A percentile compares a stretch with the other conserved stretches of the same genome.
These are phyloP conservation scores for Trichechus manatus DNA, from an alignment of 2,113 vertebrate genomes.

Conservation along the genomic window DNA sequence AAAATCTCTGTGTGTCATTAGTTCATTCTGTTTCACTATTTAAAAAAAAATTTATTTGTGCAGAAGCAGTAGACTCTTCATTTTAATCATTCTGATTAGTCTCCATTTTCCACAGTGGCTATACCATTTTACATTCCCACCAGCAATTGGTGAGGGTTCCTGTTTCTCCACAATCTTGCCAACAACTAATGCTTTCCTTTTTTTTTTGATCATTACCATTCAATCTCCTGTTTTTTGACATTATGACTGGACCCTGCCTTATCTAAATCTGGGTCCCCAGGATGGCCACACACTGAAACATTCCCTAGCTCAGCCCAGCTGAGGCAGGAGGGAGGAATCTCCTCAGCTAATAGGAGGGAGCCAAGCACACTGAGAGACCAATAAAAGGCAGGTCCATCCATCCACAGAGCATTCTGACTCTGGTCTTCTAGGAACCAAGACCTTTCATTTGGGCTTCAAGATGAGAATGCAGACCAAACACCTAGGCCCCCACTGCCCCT, in stretches of 20 bases:
- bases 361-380: neutral
- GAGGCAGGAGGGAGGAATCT: neutral
- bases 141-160: no score
- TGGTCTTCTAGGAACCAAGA: accelerated
- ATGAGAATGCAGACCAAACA: neutral
- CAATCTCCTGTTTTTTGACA: neutral
- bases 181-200: no score
- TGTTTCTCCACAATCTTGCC: no score
- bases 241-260: neutral
- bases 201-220: no score
- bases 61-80: no score
- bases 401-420: accelerated
- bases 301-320: no score
- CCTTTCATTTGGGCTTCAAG: accelerated
- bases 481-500: neutral
- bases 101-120: no score
- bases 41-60: no score
- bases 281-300: accelerated
- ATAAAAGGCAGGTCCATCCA: neutral
- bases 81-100: no score
- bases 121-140: no score
- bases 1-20: no score
- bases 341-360: conserved; percentile 5
- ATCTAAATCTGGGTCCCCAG: neutral
- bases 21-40: no score